Evolutionary conservation across 1,140 invertebrate genomes (phyloP).

Genomic region (Anastatus disparis): DNA sequence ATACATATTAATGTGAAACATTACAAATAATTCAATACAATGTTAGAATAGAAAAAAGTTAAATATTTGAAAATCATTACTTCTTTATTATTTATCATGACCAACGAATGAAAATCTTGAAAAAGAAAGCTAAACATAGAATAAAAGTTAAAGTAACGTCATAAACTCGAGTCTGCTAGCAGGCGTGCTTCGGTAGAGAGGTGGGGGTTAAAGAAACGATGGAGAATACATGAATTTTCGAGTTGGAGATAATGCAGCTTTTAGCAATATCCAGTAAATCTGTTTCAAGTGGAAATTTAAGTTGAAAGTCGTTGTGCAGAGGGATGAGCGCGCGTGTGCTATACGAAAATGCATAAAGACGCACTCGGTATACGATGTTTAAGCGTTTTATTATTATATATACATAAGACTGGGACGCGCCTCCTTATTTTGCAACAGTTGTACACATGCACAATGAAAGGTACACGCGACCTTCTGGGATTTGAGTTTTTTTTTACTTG

Average conservation of each 20-base stretch:
- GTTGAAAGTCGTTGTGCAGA: background rate
- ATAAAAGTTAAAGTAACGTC: background rate
- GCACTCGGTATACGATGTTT: background rate
- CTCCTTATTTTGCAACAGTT: no score
- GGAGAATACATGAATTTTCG: slow-evolving; percentile 29
- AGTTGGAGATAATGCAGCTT: slow-evolving; percentile 32
- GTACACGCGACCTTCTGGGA: background rate
- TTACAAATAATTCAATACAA: no score
- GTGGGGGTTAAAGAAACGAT: background rate
- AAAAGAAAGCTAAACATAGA: background rate
- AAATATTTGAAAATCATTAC: no score
- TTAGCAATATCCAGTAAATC: slow-evolving; percentile 35
- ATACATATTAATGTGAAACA: no score
- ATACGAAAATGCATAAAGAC: background rate
- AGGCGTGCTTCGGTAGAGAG: background rate
- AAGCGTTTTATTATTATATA: slow-evolving; percentile 1
- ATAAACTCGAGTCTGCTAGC: background rate
- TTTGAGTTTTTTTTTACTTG: background rate
- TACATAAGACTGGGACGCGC: background rate
- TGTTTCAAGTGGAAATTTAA: slow-evolving; percentile 22
- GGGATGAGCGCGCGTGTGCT: background rate
- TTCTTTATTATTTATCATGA: no score
- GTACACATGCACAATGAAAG: no score
- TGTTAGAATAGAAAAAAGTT: no score
- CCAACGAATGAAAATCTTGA: no score